Evolutionary conservation across 1,140 invertebrate genomes (phyloP).

Genomic region (Daktulosphaira vitifoliae): DNA sequence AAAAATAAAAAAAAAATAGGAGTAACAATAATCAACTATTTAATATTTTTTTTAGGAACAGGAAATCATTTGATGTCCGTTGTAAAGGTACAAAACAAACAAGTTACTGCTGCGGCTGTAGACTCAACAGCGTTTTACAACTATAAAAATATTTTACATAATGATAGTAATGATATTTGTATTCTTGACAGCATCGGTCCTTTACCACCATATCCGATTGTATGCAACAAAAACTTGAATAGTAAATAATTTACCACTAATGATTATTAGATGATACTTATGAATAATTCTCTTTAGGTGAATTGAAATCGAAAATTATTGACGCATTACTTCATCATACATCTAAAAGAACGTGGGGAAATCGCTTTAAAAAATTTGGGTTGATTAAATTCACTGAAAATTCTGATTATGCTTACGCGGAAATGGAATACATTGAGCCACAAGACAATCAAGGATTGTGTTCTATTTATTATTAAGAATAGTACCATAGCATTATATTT

Average conservation of each 20-base stretch:
- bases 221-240: slow-evolving; percentile 49
- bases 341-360: slow-evolving; percentile 45
- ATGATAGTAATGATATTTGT: slow-evolving; percentile 49
- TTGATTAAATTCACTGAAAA: slow-evolving; percentile 48
- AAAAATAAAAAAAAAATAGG: too few species aligned
- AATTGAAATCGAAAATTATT: slow-evolving; percentile 46
- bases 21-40: too few species aligned
- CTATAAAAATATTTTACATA: slow-evolving; percentile 50
- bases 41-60: slow-evolving; percentile 44
- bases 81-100: slow-evolving; percentile 52
- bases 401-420: slow-evolving; percentile 7
- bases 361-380: slow-evolving; percentile 47
- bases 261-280: too few species aligned
- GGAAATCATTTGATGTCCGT: slow-evolving; percentile 54
- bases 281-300: slow-evolving; percentile 40
- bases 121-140: slow-evolving; percentile 52
- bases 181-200: slow-evolving; percentile 52
- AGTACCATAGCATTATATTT: too few species aligned
- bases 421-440: background rate
- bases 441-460: background rate
- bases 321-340: slow-evolving; percentile 45
- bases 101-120: slow-evolving; percentile 54
- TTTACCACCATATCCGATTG: slow-evolving; percentile 52
- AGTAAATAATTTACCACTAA: slow-evolving; percentile 42
- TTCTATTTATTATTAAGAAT: slow-evolving; percentile 10